Conservation (phyloP, 2,888 invertebrate species). For the Sminthurinus aureus region DNA sequence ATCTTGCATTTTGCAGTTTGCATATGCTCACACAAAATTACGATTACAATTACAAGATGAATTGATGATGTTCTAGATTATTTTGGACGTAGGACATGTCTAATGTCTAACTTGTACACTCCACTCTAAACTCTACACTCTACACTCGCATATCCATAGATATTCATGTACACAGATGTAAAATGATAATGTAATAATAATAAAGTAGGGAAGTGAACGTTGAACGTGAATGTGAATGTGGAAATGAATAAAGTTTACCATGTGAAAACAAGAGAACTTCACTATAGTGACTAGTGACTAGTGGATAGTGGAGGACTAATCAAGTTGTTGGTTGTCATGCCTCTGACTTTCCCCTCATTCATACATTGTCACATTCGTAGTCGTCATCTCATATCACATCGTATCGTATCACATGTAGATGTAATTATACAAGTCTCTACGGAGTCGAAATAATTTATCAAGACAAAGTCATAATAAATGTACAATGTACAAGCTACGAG, state of each 20-base stretch:
- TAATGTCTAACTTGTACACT: too few relatives aligned
- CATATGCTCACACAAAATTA: too few relatives aligned
- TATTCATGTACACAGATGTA: constrained; percentile 1
- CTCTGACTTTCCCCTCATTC: constrained; percentile 23
- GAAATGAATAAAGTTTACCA: neutral
- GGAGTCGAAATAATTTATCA: constrained; percentile 30
- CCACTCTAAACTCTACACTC: too few relatives aligned
- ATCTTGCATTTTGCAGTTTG: neutral
- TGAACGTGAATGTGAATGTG: neutral
- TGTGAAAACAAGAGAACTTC: too few relatives aligned
- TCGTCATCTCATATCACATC: neutral
- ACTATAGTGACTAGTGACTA: too few relatives aligned
- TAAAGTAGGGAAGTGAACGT: neutral
- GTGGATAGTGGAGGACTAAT: constrained; percentile 7
- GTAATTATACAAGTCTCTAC: constrained; percentile 24
- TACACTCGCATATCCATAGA: neutral
- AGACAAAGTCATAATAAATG: neutral
- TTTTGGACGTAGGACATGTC: too few relatives aligned
- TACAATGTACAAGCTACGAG: too few relatives aligned
- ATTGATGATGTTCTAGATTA: neutral
- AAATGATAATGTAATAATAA: neutral
- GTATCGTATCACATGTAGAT: neutral
- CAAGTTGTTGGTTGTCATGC: constrained; percentile 21
- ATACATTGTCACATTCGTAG: constrained; percentile 19
- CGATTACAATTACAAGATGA: too few relatives aligned